Evolutionary conservation across 2,888 invertebrate species (phyloP).

Genomic region (Rotaria sp.): DNA sequence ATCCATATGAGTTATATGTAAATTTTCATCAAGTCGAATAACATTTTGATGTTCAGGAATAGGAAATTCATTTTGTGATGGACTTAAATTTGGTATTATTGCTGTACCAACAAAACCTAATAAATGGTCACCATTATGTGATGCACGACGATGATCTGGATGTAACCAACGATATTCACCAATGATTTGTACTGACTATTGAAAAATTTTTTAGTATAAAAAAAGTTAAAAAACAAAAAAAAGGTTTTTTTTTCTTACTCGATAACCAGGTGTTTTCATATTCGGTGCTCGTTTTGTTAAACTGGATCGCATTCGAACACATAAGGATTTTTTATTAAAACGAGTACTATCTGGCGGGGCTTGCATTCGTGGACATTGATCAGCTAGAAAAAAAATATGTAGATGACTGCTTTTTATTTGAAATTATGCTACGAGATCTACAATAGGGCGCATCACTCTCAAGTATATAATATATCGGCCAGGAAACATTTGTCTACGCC

Average conservation of each 20-base stretch:
- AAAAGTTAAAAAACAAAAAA: background rate
- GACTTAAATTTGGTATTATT: conserved; percentile 15
- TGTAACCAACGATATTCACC: conserved; percentile 19
- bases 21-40: background rate
- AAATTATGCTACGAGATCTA: too few relatives aligned
- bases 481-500: too few relatives aligned
- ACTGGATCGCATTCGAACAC: conserved; percentile 9
- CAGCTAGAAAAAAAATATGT: background rate
- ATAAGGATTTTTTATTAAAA: background rate
- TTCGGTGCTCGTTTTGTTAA: conserved; percentile 23
- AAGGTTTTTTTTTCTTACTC: background rate
- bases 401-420: background rate
- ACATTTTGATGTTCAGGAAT: conserved; percentile 27
- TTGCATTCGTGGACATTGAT: conserved; percentile 24
- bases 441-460: too few relatives aligned
- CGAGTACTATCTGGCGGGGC: background rate
- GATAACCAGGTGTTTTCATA: conserved; percentile 9
- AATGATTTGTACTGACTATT: conserved; percentile 12
- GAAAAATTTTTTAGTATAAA: background rate
- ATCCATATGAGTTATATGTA: conserved; percentile 22
- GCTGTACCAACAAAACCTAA: conserved; percentile 29
- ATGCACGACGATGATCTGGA: background rate
- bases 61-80: conserved; percentile 29
- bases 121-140: background rate
- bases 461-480: too few relatives aligned